Evolutionary conservation across 2,113 vertebrate species (phyloP), one percentile per base, ranked within the genome.

Genomic region (Solea solea): DNA sequence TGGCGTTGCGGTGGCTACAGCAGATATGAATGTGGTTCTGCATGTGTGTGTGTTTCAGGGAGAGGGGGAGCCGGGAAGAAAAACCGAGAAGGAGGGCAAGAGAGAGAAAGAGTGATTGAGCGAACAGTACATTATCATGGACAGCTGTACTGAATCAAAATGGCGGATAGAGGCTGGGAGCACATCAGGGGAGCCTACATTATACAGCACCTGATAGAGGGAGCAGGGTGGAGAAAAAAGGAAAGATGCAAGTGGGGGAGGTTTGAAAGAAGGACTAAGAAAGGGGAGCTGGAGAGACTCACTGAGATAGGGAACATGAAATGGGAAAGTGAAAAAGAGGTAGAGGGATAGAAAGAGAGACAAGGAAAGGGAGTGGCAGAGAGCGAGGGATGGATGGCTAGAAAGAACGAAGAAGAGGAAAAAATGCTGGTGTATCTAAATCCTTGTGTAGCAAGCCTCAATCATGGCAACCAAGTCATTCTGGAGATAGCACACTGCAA

Each of bases 121-220:
- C 85, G 91, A 92, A 87, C 84, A 88, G 89, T 90, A 90, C 90
- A 91, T 91, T 89, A 91, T 91, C 89, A 89, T 83, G 90, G 91
- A 93, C 92, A 93, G 92, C 90, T 91, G 88, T 88, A 91, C 91
- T 91, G 90, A 93, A 93, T 92, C 93, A 94, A 94, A 93, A 94
- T 93, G 93, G 92, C 91, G 90, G 92, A 91, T 86, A 74, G 89
- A 87, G 87, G 86, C 87, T 89, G 85, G 87, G 88, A 88, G 85
- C 86, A 84, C 84, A 83, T 88, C 86, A 73, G 86, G 88, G 88
- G 88, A 90, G 86, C 80, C 84, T 86, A 88, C 87, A 90, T 91
- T 90, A 88, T 86, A 86, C 86, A 90, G 86, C 89, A 93, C 91
- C 90, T 93, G 91, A 93, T 88, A 68, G 72, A 86, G 82, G 72